A percentile compares a stretch with the other conserved stretches of the same genome.
Evolutionary conservation across 2,888 invertebrate genomes (phyloP).

Genomic region (Azorinus chamasolen): DNA sequence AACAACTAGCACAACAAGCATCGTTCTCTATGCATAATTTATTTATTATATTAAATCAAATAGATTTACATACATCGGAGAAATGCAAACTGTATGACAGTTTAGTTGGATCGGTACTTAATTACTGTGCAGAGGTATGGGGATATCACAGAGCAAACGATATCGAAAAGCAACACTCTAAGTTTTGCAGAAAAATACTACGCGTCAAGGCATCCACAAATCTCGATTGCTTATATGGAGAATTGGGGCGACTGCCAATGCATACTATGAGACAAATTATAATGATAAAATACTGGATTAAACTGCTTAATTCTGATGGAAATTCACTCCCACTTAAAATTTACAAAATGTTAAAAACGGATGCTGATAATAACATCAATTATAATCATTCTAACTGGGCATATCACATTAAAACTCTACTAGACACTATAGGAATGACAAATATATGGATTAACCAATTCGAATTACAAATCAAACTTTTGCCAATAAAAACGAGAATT

Average conservation of each 20-base stretch:
- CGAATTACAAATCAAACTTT: not conserved
- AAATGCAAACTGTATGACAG: slow-evolving; percentile 15
- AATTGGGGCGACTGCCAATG: slow-evolving; percentile 9
- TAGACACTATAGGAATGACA: slow-evolving; percentile 6
- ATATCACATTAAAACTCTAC: slow-evolving; percentile 12
- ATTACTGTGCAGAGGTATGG: slow-evolving; percentile 13
- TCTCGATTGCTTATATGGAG: slow-evolving; percentile 5
- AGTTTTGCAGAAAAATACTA: slow-evolving; percentile 12
- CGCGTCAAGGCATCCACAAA: slow-evolving; percentile 18
- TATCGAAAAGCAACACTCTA: not conserved
- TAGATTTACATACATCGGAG: not conserved
- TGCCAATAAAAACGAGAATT: slow-evolving; percentile 15
- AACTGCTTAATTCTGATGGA: not conserved
- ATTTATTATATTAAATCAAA: slow-evolving; percentile 7
- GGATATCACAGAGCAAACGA: not conserved
- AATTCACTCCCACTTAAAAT: not conserved
- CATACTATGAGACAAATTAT: slow-evolving; percentile 1
- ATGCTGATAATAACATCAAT: slow-evolving; percentile 9
- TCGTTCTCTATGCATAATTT: slow-evolving; percentile 12
- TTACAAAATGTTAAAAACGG: slow-evolving; percentile 6
- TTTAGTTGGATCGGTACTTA: slow-evolving; percentile 11
- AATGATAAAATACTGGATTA: slow-evolving; percentile 17
- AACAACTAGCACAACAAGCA: slow-evolving; percentile 8
- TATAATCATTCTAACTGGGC: slow-evolving; percentile 24
- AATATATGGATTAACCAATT: slow-evolving; percentile 17